Evolutionary conservation across 2,888 invertebrate species (phyloP), one percentile per base, ranked within the genome.

Genomic region (Lordiphosa andalusiaca): DNA sequence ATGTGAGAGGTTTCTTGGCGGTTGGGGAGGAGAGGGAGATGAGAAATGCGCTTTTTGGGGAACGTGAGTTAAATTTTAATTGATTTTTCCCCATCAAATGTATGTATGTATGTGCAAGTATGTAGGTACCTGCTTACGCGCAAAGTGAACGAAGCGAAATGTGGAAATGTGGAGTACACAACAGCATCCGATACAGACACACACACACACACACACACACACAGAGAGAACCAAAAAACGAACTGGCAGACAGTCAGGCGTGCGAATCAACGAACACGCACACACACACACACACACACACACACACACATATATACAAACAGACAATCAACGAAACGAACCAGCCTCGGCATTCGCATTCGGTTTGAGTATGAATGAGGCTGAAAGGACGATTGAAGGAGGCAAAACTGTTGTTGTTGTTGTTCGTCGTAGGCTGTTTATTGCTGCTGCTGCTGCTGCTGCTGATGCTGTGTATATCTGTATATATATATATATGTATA

Each of bases 371-470:
- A 75, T 78, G 80, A 75, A 82, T 75, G 74, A 65, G 76, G 65
- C 42, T 53, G 54, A 75, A 76, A 80, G 84, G 76, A 77, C 84
- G 77, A 83, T 73, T 83, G 60, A 83, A 77, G 76, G 84, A 77
- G 76, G 81, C 84, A 83, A 66, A 60, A 38, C 49, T 30, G 37
- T 37, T 56, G 49, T 19, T 68, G 53, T 60, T 71, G 48, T 16
- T 40, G 51, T 12, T 60, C 46, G 38, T 53, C 53, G 77, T 76
- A 83, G 81, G 81, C 81, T 80, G 84, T 77, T 78, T 83, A 83
- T 80, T 65, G 77, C 47, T 67, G 68, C n/a, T n/a, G n/a, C n/a
- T n/a, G n/a, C 50, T 62, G 66, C 44, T 65, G 57, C 58, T 65
- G 56, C 53, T 58, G 54, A 65, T 64, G 64, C 65, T 54, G 35